A percentile compares a stretch with the other conserved stretches of the same genome.
Conservation (phyloP, 64 coral and sea anemone genomes). For the Stichodactyla helianthus region DNA sequence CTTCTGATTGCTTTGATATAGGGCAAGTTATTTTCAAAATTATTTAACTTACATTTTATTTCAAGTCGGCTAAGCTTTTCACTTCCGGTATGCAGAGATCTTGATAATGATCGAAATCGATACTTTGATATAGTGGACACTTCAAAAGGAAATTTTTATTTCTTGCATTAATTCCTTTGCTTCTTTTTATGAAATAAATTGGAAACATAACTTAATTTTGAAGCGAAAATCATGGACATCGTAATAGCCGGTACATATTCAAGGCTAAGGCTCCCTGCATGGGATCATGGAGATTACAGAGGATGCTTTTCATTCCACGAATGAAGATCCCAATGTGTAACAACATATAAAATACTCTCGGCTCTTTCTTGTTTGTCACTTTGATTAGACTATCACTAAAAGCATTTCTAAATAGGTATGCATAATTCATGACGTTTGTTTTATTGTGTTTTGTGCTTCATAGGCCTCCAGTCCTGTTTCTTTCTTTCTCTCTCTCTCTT, state of each 20-base stretch:
- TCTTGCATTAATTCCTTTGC: too few species aligned
- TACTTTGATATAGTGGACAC: neutral
- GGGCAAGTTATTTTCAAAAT: neutral
- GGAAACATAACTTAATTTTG: neutral
- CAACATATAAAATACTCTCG: neutral
- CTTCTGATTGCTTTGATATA: neutral
- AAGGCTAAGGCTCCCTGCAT: neutral
- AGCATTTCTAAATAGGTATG: neutral
- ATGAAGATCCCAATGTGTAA: neutral
- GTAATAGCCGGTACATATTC: too few species aligned
- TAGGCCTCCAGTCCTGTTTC: too few species aligned
- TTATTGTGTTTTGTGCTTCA: too few species aligned
- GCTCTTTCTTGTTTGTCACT: neutral
- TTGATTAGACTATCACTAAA: neutral
- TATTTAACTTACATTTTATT: neutral
- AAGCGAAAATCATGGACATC: neutral
- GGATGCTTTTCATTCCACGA: neutral
- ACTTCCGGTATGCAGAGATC: neutral
- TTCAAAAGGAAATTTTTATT: neutral
- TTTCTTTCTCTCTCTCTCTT: too few species aligned
- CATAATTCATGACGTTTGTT: too few species aligned
- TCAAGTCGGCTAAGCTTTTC: neutral
- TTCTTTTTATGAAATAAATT: neutral
- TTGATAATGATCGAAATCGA: neutral
- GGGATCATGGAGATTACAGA: neutral